Percentiles rank a stretch among this genome's conserved stretches.
These are phyloP conservation scores for Acholoe squamosa DNA, from an alignment of 2,888 invertebrate genomes.

Conservation along the genomic window DNA sequence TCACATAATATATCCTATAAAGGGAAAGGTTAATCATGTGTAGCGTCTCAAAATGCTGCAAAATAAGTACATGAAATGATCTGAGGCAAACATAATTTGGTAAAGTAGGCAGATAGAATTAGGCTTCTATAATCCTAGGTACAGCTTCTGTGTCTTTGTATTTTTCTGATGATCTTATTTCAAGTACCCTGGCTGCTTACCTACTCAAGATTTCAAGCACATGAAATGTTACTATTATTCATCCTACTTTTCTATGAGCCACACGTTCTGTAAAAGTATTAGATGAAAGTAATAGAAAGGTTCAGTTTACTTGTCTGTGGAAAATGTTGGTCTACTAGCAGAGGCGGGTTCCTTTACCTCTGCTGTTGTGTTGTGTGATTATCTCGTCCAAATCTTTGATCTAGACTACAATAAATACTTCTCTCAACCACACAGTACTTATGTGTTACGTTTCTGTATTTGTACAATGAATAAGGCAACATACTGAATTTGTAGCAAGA, in stretches of 20 bases:
- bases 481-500: too few species aligned
- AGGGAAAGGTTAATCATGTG: not conserved
- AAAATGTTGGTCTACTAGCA: not conserved
- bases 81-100: not conserved
- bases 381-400: not conserved
- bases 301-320: not conserved
- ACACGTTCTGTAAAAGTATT: not conserved
- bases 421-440: not conserved
- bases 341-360: constrained; percentile 8
- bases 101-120: not conserved
- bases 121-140: not conserved
- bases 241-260: not conserved
- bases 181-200: not conserved
- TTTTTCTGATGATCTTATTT: not conserved
- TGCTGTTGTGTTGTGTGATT: not conserved
- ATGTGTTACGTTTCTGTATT: too few species aligned
- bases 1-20: not conserved
- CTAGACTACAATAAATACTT: not conserved
- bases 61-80: not conserved
- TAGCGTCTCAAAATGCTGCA: not conserved
- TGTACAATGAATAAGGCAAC: too few species aligned
- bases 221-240: not conserved
- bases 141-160: not conserved
- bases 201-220: not conserved
- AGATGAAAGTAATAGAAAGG: not conserved